These are phyloP conservation scores for Lasaia peninsularis DNA, from an alignment of 1,140 invertebrate genomes.

Conservation along the genomic window DNA sequence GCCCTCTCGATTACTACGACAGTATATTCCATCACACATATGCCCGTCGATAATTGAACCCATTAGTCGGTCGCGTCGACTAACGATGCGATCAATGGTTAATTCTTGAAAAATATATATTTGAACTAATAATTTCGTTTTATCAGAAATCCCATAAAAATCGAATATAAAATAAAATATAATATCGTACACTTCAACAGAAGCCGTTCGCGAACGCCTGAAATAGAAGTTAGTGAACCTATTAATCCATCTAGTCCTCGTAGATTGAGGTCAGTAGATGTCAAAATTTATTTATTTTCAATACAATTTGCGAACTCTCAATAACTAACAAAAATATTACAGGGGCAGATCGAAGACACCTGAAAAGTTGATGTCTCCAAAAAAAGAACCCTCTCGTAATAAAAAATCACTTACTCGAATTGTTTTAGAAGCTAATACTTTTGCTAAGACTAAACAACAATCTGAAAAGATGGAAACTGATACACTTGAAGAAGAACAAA, in stretches of 20 bases:
- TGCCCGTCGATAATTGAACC: too few relatives aligned
- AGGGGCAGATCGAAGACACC: constrained; percentile 64
- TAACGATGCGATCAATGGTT: too few relatives aligned
- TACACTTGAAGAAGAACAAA: constrained; percentile 30
- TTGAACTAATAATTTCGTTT: too few relatives aligned
- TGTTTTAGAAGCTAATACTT: constrained; percentile 63
- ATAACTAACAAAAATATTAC: constrained; percentile 25
- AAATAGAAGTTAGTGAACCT: constrained; percentile 40
- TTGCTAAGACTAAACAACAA: constrained; percentile 53
- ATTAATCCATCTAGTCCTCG: constrained; percentile 34
- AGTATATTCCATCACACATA: too few relatives aligned
- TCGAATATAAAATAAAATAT: too few relatives aligned
- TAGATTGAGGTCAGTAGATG: constrained; percentile 40
- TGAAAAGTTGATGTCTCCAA: constrained; percentile 61
- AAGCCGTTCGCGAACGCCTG: constrained; percentile 53
- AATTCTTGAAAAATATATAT: too few relatives aligned
- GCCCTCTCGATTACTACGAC: too few relatives aligned
- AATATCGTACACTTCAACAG: neutral
- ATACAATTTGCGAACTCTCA: constrained; percentile 6
- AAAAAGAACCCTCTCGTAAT: constrained; percentile 38
- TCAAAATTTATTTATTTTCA: neutral
- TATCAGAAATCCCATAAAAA: too few relatives aligned
- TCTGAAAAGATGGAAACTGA: constrained; percentile 35
- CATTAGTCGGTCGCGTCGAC: too few relatives aligned
- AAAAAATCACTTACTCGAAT: constrained; percentile 62